phyloP scores from a whole-genome alignment of 2,797 vertebrate species.

The Choloepus didactylus region DNA sequence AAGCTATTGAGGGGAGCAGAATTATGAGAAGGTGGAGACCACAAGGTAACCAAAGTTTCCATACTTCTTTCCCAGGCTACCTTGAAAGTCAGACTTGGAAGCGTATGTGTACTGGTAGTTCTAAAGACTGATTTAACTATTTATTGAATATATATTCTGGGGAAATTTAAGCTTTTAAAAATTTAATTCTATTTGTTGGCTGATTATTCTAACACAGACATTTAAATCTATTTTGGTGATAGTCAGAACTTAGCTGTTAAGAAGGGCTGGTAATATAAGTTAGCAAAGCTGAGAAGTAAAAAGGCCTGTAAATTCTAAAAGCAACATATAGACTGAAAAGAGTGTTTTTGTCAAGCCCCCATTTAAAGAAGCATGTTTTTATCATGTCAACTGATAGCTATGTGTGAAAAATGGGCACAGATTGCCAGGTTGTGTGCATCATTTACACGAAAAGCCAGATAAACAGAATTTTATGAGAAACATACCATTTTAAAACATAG shows the following conservation, averaged over 20 bases:
- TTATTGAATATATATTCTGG: neutral
- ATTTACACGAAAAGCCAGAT: constrained; percentile 9
- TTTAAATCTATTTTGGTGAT: constrained; percentile 33
- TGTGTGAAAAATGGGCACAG: neutral
- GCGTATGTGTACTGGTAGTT: neutral
- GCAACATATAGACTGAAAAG: neutral
- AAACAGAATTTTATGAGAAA: neutral
- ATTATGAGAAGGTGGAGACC: neutral
- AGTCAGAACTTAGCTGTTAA: neutral
- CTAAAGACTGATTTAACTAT: neutral
- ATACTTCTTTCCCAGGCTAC: neutral
- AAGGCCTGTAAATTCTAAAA: neutral
- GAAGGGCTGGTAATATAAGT: neutral
- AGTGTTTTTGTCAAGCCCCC: neutral
- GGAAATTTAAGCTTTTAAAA: neutral
- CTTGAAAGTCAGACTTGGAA: constrained; percentile 16
- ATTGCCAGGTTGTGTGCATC: neutral
- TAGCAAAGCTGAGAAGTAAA: neutral
- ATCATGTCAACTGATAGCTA: neutral
- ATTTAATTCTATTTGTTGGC: neutral
- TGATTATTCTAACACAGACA: neutral
- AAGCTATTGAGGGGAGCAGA: neutral
- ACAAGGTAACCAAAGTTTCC: neutral
- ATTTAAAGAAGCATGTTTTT: neutral
- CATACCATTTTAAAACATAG: neutral